Conservation (phyloP, 2,797 vertebrate genomes). For the Propithecus perrieri region DNA sequence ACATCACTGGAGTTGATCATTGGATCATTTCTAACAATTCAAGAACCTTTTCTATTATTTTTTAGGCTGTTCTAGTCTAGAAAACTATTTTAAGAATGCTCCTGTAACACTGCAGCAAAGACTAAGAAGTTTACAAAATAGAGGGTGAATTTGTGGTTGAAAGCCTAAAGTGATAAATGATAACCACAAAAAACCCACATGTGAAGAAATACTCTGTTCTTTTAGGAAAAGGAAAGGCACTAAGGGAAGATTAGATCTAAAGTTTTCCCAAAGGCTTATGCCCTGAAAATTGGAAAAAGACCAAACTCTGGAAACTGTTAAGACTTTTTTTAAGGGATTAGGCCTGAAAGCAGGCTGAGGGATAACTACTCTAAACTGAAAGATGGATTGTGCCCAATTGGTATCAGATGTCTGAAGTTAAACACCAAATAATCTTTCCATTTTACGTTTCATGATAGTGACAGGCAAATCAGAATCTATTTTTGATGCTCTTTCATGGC, state of each 20-base stretch:
- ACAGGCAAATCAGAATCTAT: slow-evolving; percentile 78
- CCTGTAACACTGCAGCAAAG: slow-evolving; percentile 27
- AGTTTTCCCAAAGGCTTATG: slow-evolving; percentile 77
- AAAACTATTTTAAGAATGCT: slow-evolving; percentile 59
- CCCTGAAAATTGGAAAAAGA: slow-evolving; percentile 75
- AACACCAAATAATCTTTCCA: slow-evolving; percentile 76
- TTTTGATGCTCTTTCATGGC: slow-evolving; percentile 69
- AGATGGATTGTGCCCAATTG: slow-evolving; percentile 76
- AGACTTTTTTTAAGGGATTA: slow-evolving; percentile 72
- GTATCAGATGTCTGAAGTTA: slow-evolving; percentile 78
- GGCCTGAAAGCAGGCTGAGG: slow-evolving; percentile 71
- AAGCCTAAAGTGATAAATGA: slow-evolving; percentile 77
- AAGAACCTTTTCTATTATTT: slow-evolving; percentile 34
- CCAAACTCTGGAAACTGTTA: slow-evolving; percentile 78
- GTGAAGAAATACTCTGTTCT: slow-evolving; percentile 73
- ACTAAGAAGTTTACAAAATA: slow-evolving; percentile 60
- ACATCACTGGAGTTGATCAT: not conserved
- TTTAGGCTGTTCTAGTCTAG: not conserved
- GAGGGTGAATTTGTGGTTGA: slow-evolving; percentile 62
- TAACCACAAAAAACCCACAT: slow-evolving; percentile 72
- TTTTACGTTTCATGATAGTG: slow-evolving; percentile 73
- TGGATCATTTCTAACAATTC: slow-evolving; percentile 39
- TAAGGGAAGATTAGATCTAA: slow-evolving; percentile 70
- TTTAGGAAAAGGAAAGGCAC: slow-evolving; percentile 67
- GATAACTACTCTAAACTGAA: slow-evolving; percentile 64